Evolutionary conservation across 2,888 invertebrate species (phyloP).

Genomic region (Euplexia lucipara): DNA sequence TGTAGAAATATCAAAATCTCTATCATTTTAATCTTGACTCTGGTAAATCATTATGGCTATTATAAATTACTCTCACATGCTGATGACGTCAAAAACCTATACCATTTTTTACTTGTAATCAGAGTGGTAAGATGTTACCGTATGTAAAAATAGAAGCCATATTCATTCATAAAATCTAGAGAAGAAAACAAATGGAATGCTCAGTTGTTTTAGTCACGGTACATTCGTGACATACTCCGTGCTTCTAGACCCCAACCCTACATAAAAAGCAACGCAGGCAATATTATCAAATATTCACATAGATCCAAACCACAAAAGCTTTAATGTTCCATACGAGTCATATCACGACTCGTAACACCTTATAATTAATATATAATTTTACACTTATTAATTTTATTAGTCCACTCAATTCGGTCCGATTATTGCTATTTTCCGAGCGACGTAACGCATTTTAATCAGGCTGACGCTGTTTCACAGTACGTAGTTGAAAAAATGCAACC

Average conservation of each 20-base stretch:
- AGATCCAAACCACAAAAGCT: conserved; percentile 21
- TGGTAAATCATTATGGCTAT: conserved; percentile 15
- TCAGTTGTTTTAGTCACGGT: not conserved
- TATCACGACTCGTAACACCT: conserved; percentile 11
- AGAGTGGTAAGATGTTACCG: not conserved
- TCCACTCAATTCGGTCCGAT: conserved; percentile 47
- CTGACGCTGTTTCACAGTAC: conserved; percentile 28
- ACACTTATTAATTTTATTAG: conserved; percentile 41
- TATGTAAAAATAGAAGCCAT: not conserved
- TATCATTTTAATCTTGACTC: conserved; percentile 10
- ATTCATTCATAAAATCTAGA: conserved; percentile 34
- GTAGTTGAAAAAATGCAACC: not conserved
- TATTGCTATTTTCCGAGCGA: conserved; percentile 10
- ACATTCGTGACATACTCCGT: conserved; percentile 36
- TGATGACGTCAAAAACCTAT: not conserved
- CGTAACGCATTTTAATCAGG: conserved; percentile 17
- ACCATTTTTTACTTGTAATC: not conserved
- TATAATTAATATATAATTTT: conserved; percentile 29
- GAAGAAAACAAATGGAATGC: conserved; percentile 38
- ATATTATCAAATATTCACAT: conserved; percentile 20
- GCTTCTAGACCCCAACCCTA: conserved; percentile 7
- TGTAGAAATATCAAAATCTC: conserved; percentile 42
- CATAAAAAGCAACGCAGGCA: conserved; percentile 14
- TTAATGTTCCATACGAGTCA: not conserved
- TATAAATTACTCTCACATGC: not conserved